Evolutionary conservation across 1,140 invertebrate species (phyloP).

Genomic region (Callitettix versicolor): DNA sequence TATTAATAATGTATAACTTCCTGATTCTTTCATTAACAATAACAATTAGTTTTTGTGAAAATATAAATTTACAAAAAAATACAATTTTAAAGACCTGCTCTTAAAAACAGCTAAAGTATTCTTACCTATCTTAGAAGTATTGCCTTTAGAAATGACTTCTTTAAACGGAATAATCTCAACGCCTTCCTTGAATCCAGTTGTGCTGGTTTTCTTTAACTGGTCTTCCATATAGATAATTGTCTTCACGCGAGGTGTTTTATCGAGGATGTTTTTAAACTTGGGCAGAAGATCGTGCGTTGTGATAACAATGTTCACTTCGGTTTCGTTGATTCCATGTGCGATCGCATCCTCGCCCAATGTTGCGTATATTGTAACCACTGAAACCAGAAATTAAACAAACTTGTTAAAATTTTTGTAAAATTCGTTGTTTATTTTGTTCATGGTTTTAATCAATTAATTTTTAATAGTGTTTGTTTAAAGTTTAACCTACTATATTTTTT

Average conservation of each 20-base stretch:
- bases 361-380: constrained; percentile 91
- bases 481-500: too few relatives aligned
- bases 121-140: background rate
- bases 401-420: background rate
- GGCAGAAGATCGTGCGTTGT: constrained; percentile 80
- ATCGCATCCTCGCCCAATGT: constrained; percentile 94
- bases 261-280: constrained; percentile 73
- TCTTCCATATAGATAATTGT: constrained; percentile 85
- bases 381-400: constrained; percentile 27
- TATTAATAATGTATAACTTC: too few relatives aligned
- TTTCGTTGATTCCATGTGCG: constrained; percentile 91
- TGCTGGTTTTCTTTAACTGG: constrained; percentile 59
- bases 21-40: too few relatives aligned
- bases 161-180: constrained; percentile 54
- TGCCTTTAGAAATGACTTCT: constrained; percentile 38
- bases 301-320: constrained; percentile 82
- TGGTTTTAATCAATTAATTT: too few relatives aligned
- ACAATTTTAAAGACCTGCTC: too few relatives aligned
- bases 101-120: too few relatives aligned
- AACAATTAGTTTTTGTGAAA: too few relatives aligned
- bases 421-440: too few relatives aligned
- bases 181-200: constrained; percentile 51
- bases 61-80: too few relatives aligned
- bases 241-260: constrained; percentile 53
- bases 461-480: too few relatives aligned